phyloP scores from a whole-genome alignment of 2,113 vertebrate genomes.

The Strigops habroptila region DNA sequence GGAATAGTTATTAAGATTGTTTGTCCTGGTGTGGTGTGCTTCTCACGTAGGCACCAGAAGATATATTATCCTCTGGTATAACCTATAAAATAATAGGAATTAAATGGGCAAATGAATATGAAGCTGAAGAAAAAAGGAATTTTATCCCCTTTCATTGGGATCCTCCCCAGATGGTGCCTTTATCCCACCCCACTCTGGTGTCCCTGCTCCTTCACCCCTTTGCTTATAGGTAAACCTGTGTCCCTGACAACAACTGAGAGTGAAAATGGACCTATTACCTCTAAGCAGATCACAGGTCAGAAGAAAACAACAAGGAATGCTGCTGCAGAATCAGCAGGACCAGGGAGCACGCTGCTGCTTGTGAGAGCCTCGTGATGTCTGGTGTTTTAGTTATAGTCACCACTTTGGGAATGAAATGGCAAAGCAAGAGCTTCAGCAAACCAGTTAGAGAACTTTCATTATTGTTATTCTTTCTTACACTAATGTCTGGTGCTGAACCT shows the following conservation, averaged over 20 bases:
- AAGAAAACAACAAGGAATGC: neutral
- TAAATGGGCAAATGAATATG: neutral
- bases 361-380: fast-evolving
- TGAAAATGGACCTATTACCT: neutral
- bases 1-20: neutral
- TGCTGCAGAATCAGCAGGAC: neutral
- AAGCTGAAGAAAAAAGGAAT: neutral
- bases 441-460: neutral
- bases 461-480: neutral
- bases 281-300: neutral
- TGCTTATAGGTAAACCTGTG: neutral
- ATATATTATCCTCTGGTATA: neutral
- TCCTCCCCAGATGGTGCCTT: neutral
- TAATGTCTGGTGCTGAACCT: neutral
- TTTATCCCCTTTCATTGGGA: neutral
- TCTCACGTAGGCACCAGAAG: neutral
- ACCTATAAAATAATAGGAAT: neutral
- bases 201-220: neutral
- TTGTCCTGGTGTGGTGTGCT: neutral
- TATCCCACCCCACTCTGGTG: neutral
- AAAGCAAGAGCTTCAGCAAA: neutral
- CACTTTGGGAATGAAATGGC: neutral
- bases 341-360: neutral
- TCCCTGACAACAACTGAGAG: neutral
- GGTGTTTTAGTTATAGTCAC: neutral